These are phyloP conservation scores for Colistium nudipinnis DNA, from an alignment of 2,113 vertebrate species.

Conservation along the genomic window DNA sequence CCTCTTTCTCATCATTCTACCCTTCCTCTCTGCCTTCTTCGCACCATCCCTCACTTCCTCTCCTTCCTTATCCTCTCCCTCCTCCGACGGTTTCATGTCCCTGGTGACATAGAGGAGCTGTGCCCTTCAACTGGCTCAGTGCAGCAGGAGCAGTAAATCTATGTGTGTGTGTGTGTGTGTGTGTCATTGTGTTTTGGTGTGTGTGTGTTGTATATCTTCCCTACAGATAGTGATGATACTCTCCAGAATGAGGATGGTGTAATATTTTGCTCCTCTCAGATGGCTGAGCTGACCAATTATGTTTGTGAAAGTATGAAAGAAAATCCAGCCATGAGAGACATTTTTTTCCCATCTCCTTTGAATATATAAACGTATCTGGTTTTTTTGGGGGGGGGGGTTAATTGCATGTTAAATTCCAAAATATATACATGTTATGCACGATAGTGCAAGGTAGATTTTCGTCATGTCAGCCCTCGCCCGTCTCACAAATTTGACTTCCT, in stretches of 20 bases:
- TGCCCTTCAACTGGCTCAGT: conserved; percentile 69
- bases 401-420: not conserved
- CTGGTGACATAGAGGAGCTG: conserved; percentile 52
- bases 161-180: conserved; percentile 12
- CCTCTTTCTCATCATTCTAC: conserved; percentile 1
- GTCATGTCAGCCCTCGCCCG: not conserved
- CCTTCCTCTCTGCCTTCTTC: not conserved
- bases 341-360: conserved; percentile 17
- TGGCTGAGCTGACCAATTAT: conserved; percentile 10
- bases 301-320: conserved; percentile 23
- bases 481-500: not conserved
- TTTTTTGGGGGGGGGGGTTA: conserved; percentile 19
- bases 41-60: conserved; percentile 16
- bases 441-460: not conserved
- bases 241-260: conserved; percentile 15
- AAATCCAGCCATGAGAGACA: conserved; percentile 16
- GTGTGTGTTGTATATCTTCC: conserved; percentile 13
- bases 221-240: conserved; percentile 19
- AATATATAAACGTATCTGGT: conserved; percentile 23
- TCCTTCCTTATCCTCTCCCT: conserved; percentile 7
- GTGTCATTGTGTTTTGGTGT: not conserved
- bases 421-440: not conserved
- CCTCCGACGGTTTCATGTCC: conserved; percentile 49
- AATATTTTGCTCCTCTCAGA: conserved; percentile 48
- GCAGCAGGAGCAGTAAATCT: conserved; percentile 59